Percentiles rank a stretch among this genome's conserved stretches.
Evolutionary conservation across 2,113 vertebrate genomes (phyloP).

Genomic region (Barnardius zonarius): DNA sequence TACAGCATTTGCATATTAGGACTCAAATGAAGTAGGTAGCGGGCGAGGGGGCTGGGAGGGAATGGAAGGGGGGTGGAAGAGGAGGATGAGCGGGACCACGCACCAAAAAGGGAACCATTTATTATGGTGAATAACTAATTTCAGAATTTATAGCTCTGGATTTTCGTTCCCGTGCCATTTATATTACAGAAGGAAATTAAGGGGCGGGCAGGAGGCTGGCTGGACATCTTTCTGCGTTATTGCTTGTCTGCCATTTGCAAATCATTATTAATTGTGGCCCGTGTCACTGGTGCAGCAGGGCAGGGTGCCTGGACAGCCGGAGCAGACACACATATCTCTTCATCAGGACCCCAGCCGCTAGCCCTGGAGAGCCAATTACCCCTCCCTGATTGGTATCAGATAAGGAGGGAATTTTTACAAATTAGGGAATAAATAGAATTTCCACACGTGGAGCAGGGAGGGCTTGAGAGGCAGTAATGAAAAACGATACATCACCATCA

Average conservation of each 20-base stretch:
- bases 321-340: slow-evolving; percentile 95
- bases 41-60: background rate
- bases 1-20: slow-evolving; percentile 80
- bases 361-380: slow-evolving; percentile 95
- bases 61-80: background rate
- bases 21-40: slow-evolving; percentile 67
- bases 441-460: slow-evolving; percentile 93
- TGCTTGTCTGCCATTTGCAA: slow-evolving; percentile 92
- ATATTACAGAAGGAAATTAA: slow-evolving; percentile 85
- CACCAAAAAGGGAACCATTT: slow-evolving; percentile 76
- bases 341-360: slow-evolving; percentile 91
- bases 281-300: slow-evolving; percentile 77
- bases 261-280: slow-evolving; percentile 94
- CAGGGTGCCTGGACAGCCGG: slow-evolving; percentile 76
- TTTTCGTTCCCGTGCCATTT: slow-evolving; percentile 82
- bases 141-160: slow-evolving; percentile 82
- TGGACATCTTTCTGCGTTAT: slow-evolving; percentile 88
- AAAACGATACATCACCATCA: slow-evolving; percentile 99
- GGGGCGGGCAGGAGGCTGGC: slow-evolving; percentile 79
- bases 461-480: slow-evolving; percentile 98
- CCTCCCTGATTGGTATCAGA: slow-evolving; percentile 97
- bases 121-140: slow-evolving; percentile 86
- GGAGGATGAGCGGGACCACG: background rate
- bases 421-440: slow-evolving; percentile 99
- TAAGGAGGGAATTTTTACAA: slow-evolving; percentile 97